Base-by-base conservation (phyloP, 2,888 invertebrate genomes). In the Drosophila ustulata region DNA sequence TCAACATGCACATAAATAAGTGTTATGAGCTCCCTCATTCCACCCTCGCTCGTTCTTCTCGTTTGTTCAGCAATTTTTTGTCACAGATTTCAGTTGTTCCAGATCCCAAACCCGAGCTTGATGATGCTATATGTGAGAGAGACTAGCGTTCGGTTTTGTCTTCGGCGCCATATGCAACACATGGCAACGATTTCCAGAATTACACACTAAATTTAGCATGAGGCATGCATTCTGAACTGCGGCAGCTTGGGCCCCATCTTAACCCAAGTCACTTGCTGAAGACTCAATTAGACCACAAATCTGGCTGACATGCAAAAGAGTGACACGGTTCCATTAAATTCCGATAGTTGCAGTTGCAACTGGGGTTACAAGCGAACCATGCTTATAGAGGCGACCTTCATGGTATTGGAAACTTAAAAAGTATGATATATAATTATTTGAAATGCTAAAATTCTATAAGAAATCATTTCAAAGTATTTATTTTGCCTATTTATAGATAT, bases 1-100 rank as follows among this genome's bases (percentile, higher is more conserved):
- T 91, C 90, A 91, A 79, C 90, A 82, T 77, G 67, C 64, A 73
- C 84, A 91, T 90, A 90, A 91, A 91, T 90, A 89, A 87, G 84
- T 87, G 75, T 81, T 83, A 78, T 68, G 87, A 80, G 69, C 65
- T 71, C 78, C 81, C 77, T 58, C 59, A 43, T 43, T 7, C 41
- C 37, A 13, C 6, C 11, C 68, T 53, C 57, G 45, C 49, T 45
- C 59, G 37, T 13, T 32, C n/a, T 5, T 43, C 13, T 18, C 39
- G 32, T 5, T 5, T 11, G 4, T 8, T 6, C 11, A 4, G 43
- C 55, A 66, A 26, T 70, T 77, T 83, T 72, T 67, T 62, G 89
- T 80, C 82, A 82, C 89, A 88, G 82, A 82, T 88, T 88, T 80
- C 25, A 34, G 34, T 50, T 41, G 39, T 4, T 30, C 39, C 62